A percentile compares a stretch with the other conserved stretches of the same genome.
These are phyloP conservation scores for Bombycilla garrulus DNA, from an alignment of 2,113 vertebrate genomes.

Conservation along the genomic window DNA sequence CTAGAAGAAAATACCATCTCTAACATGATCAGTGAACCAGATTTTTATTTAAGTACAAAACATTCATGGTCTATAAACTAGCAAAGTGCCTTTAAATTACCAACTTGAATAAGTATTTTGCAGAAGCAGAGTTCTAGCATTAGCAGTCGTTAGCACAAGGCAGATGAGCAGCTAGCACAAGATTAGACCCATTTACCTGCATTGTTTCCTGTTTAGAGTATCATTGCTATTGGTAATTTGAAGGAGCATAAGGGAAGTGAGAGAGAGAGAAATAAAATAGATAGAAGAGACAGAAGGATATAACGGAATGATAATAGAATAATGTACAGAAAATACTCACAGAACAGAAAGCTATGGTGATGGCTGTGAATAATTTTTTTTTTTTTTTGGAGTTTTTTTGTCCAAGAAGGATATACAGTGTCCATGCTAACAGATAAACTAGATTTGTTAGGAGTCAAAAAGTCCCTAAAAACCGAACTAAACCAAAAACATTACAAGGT, in stretches of 20 bases:
- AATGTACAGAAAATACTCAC: background rate
- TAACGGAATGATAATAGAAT: background rate
- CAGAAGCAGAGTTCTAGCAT: background rate
- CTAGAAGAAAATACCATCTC: background rate
- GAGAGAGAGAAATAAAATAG: background rate
- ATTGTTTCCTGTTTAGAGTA: background rate
- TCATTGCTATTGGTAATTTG: background rate
- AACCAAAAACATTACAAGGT: background rate
- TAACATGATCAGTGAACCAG: background rate
- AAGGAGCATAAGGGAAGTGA: background rate
- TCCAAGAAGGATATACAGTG: background rate
- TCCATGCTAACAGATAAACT: background rate
- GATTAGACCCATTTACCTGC: background rate
- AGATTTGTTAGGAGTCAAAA: background rate
- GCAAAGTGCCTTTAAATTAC: background rate
- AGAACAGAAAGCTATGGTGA: rapidly evolving
- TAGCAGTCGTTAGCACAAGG: background rate
- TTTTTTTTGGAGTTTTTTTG: background rate
- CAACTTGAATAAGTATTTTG: background rate
- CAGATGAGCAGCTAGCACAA: background rate
- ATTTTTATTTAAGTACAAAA: constrained; percentile 20
- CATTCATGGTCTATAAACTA: background rate
- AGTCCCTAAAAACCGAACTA: background rate
- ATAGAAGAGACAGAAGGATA: background rate
- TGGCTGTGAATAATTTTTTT: background rate